Conservation (phyloP, 1,140 invertebrate species). For the Drosophila triauraria region DNA sequence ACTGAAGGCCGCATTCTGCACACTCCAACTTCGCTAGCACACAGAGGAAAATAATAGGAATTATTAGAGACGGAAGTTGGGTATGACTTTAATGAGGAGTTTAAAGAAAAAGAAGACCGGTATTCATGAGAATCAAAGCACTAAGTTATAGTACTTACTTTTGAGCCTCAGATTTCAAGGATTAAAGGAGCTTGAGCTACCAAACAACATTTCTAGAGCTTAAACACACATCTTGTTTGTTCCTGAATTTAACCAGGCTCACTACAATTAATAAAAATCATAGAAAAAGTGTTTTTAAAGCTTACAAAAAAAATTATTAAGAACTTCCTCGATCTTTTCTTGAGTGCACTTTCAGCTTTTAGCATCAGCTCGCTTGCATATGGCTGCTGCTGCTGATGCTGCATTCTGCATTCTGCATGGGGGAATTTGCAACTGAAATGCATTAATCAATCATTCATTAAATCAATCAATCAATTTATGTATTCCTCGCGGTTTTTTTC, state of each 20-base stretch:
- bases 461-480: constrained; percentile 83
- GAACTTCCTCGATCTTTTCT: background rate
- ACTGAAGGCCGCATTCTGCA: constrained; percentile 63
- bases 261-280: background rate
- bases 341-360: constrained; percentile 25
- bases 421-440: constrained; percentile 81
- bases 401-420: constrained; percentile 72
- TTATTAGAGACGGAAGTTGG: background rate
- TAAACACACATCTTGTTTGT: no score
- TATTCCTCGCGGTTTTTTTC: constrained; percentile 65
- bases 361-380: constrained; percentile 12
- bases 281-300: background rate
- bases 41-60: constrained; percentile 5
- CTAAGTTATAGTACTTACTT: no score
- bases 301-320: background rate
- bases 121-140: no score
- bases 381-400: constrained; percentile 28
- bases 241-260: no score
- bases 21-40: constrained; percentile 44
- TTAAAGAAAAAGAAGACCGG: background rate
- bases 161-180: no score
- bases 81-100: background rate
- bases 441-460: constrained; percentile 84
- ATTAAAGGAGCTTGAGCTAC: no score
- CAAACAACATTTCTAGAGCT: no score